Conservation (phyloP, 1,140 invertebrate species). For the Drosophila parabipectinata region DNA sequence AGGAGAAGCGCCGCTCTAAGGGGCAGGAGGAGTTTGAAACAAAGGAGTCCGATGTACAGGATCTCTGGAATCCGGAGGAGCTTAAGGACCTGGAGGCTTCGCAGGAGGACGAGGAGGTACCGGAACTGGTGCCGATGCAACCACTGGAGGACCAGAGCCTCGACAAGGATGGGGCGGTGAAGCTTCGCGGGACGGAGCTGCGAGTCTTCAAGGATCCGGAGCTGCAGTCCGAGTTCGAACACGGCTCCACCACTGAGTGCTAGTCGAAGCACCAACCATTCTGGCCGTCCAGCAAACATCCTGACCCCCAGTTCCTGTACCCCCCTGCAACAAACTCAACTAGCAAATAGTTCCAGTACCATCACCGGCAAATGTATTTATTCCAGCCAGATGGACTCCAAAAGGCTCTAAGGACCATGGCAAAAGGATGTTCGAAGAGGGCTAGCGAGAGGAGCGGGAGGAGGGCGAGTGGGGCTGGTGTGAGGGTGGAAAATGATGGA, state of each 20-base stretch:
- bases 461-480: not conserved
- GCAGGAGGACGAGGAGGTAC: not conserved
- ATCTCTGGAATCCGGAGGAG: not conserved
- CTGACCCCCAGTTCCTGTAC: too few species aligned
- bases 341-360: not conserved
- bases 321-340: not conserved
- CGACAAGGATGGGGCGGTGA: not conserved
- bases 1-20: not conserved
- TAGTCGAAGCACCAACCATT: not conserved
- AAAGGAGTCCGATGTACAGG: not conserved
- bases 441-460: not conserved
- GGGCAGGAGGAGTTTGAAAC: not conserved
- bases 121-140: not conserved
- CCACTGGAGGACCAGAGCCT: not conserved
- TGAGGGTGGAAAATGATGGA: conserved; percentile 25
- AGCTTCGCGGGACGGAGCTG: not conserved
- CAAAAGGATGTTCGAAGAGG: conserved; percentile 6
- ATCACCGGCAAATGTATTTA: conserved; percentile 64
- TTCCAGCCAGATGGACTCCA: conserved; percentile 74
- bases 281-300: not conserved
- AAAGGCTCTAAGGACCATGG: conserved; percentile 62
- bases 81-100: not conserved
- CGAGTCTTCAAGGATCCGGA: not conserved
- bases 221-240: not conserved
- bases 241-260: conserved; percentile 1